Base-by-base conservation (phyloP, 2,888 invertebrate species). In the Syrphus vitripennis region DNA sequence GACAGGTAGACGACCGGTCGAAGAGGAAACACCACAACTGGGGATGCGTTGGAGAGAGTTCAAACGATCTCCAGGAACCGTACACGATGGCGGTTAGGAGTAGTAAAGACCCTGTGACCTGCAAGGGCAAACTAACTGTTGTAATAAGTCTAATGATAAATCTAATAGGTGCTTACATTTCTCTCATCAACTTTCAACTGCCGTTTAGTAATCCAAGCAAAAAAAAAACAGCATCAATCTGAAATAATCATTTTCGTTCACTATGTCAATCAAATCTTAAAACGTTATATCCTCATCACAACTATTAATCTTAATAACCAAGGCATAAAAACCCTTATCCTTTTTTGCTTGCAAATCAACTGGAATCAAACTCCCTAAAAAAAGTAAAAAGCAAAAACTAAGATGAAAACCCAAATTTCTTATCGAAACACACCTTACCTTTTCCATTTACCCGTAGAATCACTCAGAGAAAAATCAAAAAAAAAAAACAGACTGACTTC, bases 261-360 rank as follows among this genome's bases (percentile, higher is more conserved):
- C 10, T 16, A 16, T 26, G 40, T 63, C 57, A 57, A 59, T 12
- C 29, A 12, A 45, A 24, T 31, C 4, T 3, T 14, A 12, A 26
- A 63, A 26, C 16, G 4, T 12, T 12, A 26, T 42, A 42, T 45
- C 19, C 14, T 31, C 63, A 42, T 29, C 45, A 65, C 12, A 65
- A 45, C 31, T 19, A 65, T 65, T 65, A 31, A 65, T 65, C 65
- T 65, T 65, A 31, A 65, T 65, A 65, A 65, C 16, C 45, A 45
- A 19, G 45, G 6, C 29, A 21, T 65, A 19, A 45, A 19, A 7
- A 19, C 45, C 12, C 42, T 10, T 26, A 7, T 0, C 1, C 34
- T 26, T 63, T 42, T n/a, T 42, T 26, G 34, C 12, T 6, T 48
- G 0, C 14, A 50, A 24, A 50, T 24, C 48, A 50, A 50, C 19